Conservation (phyloP, 2,113 vertebrate genomes). For the Choloepus hoffmanni region DNA sequence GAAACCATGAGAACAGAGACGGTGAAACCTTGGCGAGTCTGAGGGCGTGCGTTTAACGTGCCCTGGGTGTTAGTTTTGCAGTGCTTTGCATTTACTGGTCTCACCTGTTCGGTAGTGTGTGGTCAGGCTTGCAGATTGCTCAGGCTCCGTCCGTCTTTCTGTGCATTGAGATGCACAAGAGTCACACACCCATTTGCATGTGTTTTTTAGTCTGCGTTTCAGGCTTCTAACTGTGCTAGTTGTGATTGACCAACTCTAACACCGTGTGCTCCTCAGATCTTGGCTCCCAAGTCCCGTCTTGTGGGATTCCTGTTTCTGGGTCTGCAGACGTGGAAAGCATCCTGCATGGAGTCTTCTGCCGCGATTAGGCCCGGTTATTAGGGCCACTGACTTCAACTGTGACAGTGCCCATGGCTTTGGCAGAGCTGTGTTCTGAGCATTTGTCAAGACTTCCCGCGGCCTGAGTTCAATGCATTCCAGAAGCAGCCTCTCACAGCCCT, state of each 20-base stretch:
- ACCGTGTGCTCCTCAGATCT: too few species aligned
- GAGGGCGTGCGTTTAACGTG: not conserved
- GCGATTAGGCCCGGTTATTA: too few species aligned
- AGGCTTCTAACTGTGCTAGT: not conserved
- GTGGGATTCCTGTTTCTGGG: too few species aligned
- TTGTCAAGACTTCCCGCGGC: too few species aligned
- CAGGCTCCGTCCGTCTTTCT: not conserved
- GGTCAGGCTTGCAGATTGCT: not conserved
- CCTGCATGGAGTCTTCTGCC: too few species aligned
- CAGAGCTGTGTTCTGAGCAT: too few species aligned
- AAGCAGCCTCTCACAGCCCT: too few species aligned
- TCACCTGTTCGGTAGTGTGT: not conserved
- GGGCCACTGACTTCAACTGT: not conserved
- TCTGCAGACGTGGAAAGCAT: too few species aligned
- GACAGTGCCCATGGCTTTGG: too few species aligned
- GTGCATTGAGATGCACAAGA: not conserved
- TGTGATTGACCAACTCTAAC: not conserved
- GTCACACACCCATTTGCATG: not conserved
- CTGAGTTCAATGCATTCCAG: too few species aligned
- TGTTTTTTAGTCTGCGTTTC: not conserved
- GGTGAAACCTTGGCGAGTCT: not conserved
- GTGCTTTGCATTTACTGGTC: not conserved
- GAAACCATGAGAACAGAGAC: not conserved
- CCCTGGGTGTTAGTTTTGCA: not conserved
- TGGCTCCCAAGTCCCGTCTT: too few species aligned